Base-by-base conservation (phyloP, 2,888 invertebrate species). In the Amphiduros pacificus region DNA sequence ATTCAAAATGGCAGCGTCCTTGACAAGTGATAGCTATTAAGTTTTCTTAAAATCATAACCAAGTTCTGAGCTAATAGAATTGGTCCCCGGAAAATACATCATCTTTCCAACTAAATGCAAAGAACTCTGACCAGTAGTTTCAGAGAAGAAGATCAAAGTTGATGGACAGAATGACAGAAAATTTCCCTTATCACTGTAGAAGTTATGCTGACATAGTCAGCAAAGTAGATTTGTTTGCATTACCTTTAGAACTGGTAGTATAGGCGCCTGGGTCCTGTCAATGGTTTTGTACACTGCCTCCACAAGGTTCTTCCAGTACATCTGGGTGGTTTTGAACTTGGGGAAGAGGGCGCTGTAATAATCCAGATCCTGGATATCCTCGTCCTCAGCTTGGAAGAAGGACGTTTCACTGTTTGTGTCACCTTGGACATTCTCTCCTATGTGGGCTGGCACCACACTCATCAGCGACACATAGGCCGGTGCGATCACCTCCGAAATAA, bases 401-500 rank as follows among this genome's bases (percentile, higher is more conserved):
- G 63, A 64, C 27, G 65, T 40, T 36, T 57, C 44, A n/a, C n/a
- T n/a, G n/a, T 55, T 55, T 6, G 22, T 17, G 26, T 27, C 32
- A 4, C 48, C 58, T 1, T 50, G 20, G 2, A 17, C 6, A 17
- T 32, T 26, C 1, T 49, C 24, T 31, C 50, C 49, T 17, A 58
- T 20, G 50, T 36, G 48, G 2, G 50, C 20, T 1, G 58, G 58
- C 1, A 48, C 50, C 1, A 20, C 26, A 1, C 36, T 26, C 49
- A 58, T 29, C 14, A 70, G 41, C 24, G 63, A 49, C 4, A 74
- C 59, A 55, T 77, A 78, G 2, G 74, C 72, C 17, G 72, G 73
- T 3, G 72, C 71, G 28, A 78, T 69, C 17, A 77, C 70, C n/a
- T 71, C 50, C 26, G 61, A 36, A 9, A 77, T 27, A 14, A 78